These are phyloP conservation scores for Fragum fragum DNA, from an alignment of 2,888 invertebrate genomes.

Conservation along the genomic window DNA sequence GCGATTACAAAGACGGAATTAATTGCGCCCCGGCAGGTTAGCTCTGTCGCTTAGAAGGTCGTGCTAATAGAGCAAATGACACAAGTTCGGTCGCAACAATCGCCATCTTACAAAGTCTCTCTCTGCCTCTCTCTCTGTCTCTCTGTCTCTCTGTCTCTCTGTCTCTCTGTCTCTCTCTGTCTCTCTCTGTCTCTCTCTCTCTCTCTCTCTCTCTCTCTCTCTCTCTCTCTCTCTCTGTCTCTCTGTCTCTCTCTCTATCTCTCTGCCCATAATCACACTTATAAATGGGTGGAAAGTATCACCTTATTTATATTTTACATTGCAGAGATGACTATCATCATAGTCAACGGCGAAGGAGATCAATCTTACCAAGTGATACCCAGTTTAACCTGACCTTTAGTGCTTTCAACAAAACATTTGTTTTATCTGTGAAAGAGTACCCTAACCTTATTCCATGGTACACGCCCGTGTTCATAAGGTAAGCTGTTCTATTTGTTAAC, in stretches of 20 bases:
- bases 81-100: background rate
- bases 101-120: no score
- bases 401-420: constrained; percentile 27
- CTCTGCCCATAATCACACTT: no score
- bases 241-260: no score
- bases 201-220: no score
- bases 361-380: background rate
- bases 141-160: no score
- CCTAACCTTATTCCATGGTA: constrained; percentile 1
- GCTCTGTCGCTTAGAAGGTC: constrained; percentile 15
- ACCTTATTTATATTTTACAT: background rate
- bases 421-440: constrained; percentile 15
- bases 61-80: constrained; percentile 12
- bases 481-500: background rate
- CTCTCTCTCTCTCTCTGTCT: no score
- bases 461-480: constrained; percentile 8
- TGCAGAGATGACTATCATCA: background rate
- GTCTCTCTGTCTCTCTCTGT: no score
- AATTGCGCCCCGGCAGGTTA: background rate
- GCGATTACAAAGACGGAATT: no score
- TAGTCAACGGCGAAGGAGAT: background rate
- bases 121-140: no score
- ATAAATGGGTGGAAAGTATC: no score
- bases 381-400: constrained; percentile 13
- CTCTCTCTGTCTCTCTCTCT: no score